Conservation (phyloP, 2,797 vertebrate genomes). For the Pterois miles region DNA sequence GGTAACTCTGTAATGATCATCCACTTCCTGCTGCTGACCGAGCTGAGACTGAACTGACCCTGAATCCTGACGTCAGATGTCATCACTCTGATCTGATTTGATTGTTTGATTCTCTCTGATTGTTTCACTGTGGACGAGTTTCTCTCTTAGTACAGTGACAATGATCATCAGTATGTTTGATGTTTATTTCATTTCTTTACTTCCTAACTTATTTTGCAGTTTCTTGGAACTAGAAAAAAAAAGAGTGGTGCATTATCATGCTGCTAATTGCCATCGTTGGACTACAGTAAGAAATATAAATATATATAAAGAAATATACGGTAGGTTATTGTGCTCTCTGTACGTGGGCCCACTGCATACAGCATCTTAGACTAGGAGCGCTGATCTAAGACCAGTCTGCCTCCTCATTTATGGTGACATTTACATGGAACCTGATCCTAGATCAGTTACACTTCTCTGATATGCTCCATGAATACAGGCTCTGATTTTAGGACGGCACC, state of each 20-base stretch:
- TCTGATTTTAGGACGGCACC: constrained; percentile 89
- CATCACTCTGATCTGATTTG: constrained; percentile 71
- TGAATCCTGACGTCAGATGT: constrained; percentile 38
- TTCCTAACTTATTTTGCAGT: constrained; percentile 74
- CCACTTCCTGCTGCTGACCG: constrained; percentile 34
- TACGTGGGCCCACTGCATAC: constrained; percentile 79
- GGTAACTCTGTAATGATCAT: neutral
- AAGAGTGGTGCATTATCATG: constrained; percentile 79
- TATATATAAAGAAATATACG: constrained; percentile 67
- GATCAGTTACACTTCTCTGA: constrained; percentile 52
- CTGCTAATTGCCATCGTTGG: constrained; percentile 83
- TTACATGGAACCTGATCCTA: constrained; percentile 53
- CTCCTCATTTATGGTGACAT: constrained; percentile 60
- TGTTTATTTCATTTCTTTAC: constrained; percentile 79
- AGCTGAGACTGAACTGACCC: constrained; percentile 49
- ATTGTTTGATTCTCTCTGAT: constrained; percentile 71
- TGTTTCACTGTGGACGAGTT: constrained; percentile 81
- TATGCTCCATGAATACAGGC: constrained; percentile 62
- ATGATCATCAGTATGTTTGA: constrained; percentile 80
- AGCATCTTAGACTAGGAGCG: constrained; percentile 68
- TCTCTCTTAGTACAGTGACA: constrained; percentile 82
- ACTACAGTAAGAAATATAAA: constrained; percentile 70
- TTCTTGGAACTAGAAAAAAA: constrained; percentile 71
- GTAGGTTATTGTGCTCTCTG: constrained; percentile 77
- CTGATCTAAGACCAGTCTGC: constrained; percentile 68